Base-by-base conservation (phyloP, 2,113 vertebrate genomes). In the Caloenas nicobarica region DNA sequence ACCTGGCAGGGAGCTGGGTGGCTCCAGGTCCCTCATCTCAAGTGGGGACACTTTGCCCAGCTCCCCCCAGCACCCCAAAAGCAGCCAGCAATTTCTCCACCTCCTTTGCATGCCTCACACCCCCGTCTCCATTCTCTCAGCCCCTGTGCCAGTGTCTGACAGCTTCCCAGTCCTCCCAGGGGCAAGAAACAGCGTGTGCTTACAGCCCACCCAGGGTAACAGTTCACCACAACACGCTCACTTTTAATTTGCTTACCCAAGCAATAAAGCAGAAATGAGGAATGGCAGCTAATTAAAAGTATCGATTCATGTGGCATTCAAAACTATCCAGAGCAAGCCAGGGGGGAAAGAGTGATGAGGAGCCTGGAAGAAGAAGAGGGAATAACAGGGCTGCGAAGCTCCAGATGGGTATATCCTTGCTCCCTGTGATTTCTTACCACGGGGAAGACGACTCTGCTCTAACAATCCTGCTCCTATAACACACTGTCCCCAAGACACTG, bases 281-380 rank as follows among this genome's bases (percentile, higher is more conserved):
- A 94, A 88, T 77, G 89, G 68, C 91, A 97, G 92, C 92, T 97
- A 96, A 98, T 98, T 97, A 97, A 97, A 97, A 96, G 71, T 95
- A 97, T 95, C 15, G 92, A 97, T 97, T 89, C 51, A 33, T 77
- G 56, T 65, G 92, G 91, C 94, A 97, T 93, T 96, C 79, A 91
- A 74, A 95, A 86, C 66, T 46, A 50, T 14, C 11, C 34, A 0
- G 70, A 34, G 50, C 82, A 61, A 82, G 87, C 23, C 79, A 19
- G 78, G 66, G 28, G 66, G 92, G 86, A 83, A 61, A 84, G 81
- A 83, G 36, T 33, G 51, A 50, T 38, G n/a, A 29, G 14, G 42
- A 87, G 84, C 31, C 34, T 56, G 61, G 36, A 40, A 77, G 60
- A 54, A 68, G 72, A 73, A 6, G 24, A 33, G 16, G 26, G 53